Percentiles rank a stretch among this genome's conserved stretches.
Evolutionary conservation across 2,113 vertebrate species (phyloP).

Genomic region (Sander vitreus): DNA sequence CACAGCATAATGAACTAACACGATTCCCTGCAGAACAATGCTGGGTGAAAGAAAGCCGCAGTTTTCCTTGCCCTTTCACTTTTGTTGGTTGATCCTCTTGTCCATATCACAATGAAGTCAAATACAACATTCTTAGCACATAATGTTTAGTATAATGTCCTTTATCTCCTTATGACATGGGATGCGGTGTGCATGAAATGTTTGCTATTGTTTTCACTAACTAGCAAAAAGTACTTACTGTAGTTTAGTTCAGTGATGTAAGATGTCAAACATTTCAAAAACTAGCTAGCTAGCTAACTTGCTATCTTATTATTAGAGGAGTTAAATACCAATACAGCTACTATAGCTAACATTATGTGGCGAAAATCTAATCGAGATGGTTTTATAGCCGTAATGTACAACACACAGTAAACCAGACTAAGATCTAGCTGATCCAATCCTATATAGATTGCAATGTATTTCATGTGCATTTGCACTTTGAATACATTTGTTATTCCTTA

Average conservation of each 20-base stretch:
- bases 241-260: neutral
- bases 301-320: too few relatives aligned
- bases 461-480: neutral
- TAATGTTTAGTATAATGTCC: neutral
- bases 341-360: too few relatives aligned
- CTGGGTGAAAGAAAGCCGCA: neutral
- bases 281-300: too few relatives aligned
- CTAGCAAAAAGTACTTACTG: neutral
- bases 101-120: neutral
- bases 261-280: neutral
- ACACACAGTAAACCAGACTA: too few relatives aligned
- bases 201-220: neutral
- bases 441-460: neutral
- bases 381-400: too few relatives aligned
- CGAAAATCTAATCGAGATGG: too few relatives aligned
- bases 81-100: constrained; percentile 9
- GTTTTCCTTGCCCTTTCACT: neutral
- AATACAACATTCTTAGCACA: neutral
- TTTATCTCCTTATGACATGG: neutral
- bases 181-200: neutral
- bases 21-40: constrained; percentile 1
- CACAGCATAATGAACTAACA: constrained; percentile 39
- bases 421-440: neutral
- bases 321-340: too few relatives aligned
- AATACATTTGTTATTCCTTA: neutral